A percentile compares a stretch with the other conserved stretches of the same genome.
phyloP scores from a whole-genome alignment of 2,888 invertebrate genomes.

The Lysandra coridon region DNA sequence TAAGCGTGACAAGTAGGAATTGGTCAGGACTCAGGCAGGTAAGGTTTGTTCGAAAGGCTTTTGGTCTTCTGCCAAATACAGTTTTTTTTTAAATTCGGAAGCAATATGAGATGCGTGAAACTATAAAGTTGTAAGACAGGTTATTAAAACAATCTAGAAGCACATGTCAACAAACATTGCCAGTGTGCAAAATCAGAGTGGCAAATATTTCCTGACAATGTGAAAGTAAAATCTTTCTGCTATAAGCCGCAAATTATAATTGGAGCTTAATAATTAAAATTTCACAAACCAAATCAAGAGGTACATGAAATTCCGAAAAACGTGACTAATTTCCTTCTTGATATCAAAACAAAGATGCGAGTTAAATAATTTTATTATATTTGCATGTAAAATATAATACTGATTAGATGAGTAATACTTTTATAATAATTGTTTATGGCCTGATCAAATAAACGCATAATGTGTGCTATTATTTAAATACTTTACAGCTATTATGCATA shows the following conservation, averaged over 20 bases:
- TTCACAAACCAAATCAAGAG: not conserved
- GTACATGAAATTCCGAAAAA: not conserved
- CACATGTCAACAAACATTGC: not conserved
- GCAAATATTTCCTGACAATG: conserved; percentile 8
- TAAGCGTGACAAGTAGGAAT: conserved; percentile 17
- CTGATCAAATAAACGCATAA: not conserved
- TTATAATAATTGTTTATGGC: not conserved
- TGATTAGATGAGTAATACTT: not conserved
- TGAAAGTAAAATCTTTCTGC: not conserved
- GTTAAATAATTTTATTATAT: not conserved
- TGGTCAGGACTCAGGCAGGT: not conserved
- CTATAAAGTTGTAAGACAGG: not conserved
- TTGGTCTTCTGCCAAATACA: not conserved
- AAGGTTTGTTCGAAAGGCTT: not conserved
- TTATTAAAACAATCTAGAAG: not conserved
- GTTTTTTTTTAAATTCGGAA: not conserved
- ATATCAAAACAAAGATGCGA: not conserved
- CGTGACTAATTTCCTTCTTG: not conserved
- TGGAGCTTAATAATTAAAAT: conserved; percentile 12
- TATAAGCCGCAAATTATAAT: not conserved
- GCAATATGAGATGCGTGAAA: not conserved
- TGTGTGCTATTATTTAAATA: not conserved
- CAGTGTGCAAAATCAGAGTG: not conserved
- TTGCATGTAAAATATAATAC: not conserved
- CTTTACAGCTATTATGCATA: too few species aligned